Evolutionary conservation across 2,797 vertebrate species (phyloP).

Genomic region (Amniataba percoides): DNA sequence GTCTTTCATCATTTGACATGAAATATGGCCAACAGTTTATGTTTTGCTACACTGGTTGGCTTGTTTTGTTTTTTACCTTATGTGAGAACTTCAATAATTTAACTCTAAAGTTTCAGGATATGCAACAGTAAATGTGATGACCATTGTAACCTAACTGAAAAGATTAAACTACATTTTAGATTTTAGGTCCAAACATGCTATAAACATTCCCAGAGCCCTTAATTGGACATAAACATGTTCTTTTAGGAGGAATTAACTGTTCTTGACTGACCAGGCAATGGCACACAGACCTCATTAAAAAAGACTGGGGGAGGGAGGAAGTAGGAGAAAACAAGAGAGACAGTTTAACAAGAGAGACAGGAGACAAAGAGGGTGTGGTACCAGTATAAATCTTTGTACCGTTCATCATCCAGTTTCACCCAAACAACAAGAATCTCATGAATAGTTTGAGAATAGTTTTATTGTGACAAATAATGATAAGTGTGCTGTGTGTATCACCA

Average conservation of each 20-base stretch:
- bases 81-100: constrained; percentile 12
- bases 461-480: constrained; percentile 45
- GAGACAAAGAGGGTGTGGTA: constrained; percentile 68
- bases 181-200: constrained; percentile 51
- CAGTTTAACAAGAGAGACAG: constrained; percentile 73
- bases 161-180: constrained; percentile 35
- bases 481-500: constrained; percentile 17
- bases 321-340: constrained; percentile 54
- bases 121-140: constrained; percentile 23
- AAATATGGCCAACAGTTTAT: neutral
- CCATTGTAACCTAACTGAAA: constrained; percentile 1
- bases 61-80: neutral
- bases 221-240: constrained; percentile 72
- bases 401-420: constrained; percentile 41
- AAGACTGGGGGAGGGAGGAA: constrained; percentile 30
- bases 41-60: neutral
- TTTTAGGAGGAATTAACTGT: constrained; percentile 71
- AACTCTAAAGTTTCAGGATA: constrained; percentile 7
- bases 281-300: constrained; percentile 74
- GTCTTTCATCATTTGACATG: constrained; percentile 4
- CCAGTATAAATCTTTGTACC: constrained; percentile 42
- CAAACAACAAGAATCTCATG: constrained; percentile 47
- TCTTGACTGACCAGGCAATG: constrained; percentile 67
- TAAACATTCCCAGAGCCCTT: constrained; percentile 64
- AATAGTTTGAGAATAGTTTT: constrained; percentile 54